Conservation (phyloP, 2,797 vertebrate species). For the Melanotaenia parkinsoni region DNA sequence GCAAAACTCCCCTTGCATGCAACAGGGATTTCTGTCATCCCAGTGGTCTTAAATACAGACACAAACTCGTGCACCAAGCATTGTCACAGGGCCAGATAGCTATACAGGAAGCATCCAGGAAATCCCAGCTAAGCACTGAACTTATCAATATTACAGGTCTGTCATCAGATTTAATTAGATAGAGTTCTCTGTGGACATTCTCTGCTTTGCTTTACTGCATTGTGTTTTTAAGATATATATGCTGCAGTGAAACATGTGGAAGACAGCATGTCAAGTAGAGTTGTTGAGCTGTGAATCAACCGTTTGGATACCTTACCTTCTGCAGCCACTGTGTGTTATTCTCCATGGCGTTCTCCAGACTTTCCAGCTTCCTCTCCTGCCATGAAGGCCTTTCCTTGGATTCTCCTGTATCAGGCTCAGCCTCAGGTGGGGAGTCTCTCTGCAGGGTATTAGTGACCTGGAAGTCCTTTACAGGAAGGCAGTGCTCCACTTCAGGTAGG, state of each 20-base stretch:
- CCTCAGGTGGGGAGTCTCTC: conserved; percentile 78
- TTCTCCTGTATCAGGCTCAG: conserved; percentile 34
- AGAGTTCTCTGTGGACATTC: neutral
- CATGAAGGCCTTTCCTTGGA: conserved; percentile 70
- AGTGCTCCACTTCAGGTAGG: conserved; percentile 85
- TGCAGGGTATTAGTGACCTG: conserved; percentile 85
- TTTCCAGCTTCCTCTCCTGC: conserved; percentile 83
- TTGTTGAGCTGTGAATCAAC: neutral
- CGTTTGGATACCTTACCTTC: conserved; percentile 78
- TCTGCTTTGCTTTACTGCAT: neutral
- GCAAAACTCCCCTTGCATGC: conserved; percentile 50
- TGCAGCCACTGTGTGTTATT: conserved; percentile 89
- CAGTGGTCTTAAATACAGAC: conserved; percentile 70
- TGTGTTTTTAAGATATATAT: conserved; percentile 19
- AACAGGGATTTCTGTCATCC: conserved; percentile 57
- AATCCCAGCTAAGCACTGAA: conserved; percentile 55
- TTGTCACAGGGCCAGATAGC: conserved; percentile 52
- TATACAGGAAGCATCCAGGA: conserved; percentile 57
- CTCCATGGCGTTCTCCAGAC: conserved; percentile 83
- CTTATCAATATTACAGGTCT: conserved; percentile 55
- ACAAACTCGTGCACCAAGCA: conserved; percentile 32
- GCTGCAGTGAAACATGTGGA: conserved; percentile 1
- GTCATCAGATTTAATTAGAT: conserved; percentile 45
- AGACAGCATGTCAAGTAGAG: neutral
- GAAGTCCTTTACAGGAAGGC: conserved; percentile 72